Evolutionary conservation across 53 echinoderm and acorn worm genomes (phyloP), one percentile per base, ranked within the genome.

Genomic region (Echinometra lucunter): DNA sequence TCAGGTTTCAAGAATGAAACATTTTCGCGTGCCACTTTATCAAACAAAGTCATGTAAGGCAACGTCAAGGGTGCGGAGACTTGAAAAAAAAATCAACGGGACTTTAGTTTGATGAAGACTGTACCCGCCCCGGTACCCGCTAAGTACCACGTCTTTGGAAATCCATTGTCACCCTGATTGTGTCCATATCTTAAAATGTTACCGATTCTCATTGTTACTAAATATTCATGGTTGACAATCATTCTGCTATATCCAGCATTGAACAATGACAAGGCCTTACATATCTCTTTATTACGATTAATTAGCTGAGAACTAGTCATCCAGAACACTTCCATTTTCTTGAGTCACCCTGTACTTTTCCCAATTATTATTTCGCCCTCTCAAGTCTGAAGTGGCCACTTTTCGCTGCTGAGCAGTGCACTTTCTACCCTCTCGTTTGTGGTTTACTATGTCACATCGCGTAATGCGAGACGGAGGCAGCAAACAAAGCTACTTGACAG

Each of bases 341-440:
- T 88, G 56, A 34, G 58, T 37, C 91, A 91, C 91, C 66, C 18
- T 91, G 58, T 60, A 63, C 66, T 91, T 34, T 40, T 57, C 63
- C 18, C 45, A 70, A 70, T 92, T 63, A 90, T 58, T 45, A 92
- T 67, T 92, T 44, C n/a, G 72, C 92, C 92, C 92, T 92, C 92
- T 92, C 57, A 53, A 72, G n/a, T 74, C 69, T 40, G 53, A 53
- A 88, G 88, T n/a, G 56, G 88, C 44, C 58, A 58, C 60, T 92
- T 92, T 92, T 92, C 92, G 92, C 92, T 92, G 74, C 69, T 92
- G 72, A 92, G 45, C 92, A 57, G 88, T 58, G 90, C 92, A 55
- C 74, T 72, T 70, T 92, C 74, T 49, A 70, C 40, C 28, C 88
- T 45, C 74, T 67, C 74, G 69, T 67, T 57, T 42, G 58, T 37